Percentiles rank a stretch among this genome's conserved stretches.
phyloP scores from a whole-genome alignment of 2,113 vertebrate genomes.

The Semicossyphus pulcher region DNA sequence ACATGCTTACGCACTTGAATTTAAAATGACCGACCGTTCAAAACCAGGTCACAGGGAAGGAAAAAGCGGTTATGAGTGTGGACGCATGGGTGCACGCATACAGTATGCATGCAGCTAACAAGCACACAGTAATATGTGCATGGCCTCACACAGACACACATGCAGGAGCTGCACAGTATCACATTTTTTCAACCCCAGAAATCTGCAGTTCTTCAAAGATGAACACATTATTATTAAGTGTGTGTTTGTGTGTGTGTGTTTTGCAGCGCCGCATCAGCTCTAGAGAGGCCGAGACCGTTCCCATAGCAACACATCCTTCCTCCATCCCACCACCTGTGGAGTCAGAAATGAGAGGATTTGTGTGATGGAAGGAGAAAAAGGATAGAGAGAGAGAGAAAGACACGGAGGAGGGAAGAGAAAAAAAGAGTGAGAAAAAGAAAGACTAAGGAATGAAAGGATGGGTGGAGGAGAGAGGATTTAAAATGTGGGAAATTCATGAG shows the following conservation, averaged over 20 bases:
- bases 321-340: conserved; percentile 83
- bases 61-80: neutral
- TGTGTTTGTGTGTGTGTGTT: conserved; percentile 1
- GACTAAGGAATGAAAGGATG: neutral
- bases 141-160: neutral
- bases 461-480: neutral
- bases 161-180: neutral
- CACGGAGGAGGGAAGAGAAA: neutral
- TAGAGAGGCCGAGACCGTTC: conserved; percentile 60
- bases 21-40: conserved; percentile 12
- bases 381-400: neutral
- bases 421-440: too few relatives aligned
- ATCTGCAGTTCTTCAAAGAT: conserved; percentile 9
- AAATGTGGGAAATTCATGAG: neutral
- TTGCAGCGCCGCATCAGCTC: conserved; percentile 30
- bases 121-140: neutral
- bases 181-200: conserved; percentile 18
- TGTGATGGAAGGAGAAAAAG: conserved; percentile 13
- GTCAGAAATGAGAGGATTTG: conserved; percentile 73
- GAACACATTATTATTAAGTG: conserved; percentile 27
- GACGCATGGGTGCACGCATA: conserved; percentile 17
- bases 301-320: conserved; percentile 80
- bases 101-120: neutral
- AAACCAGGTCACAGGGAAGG: neutral
- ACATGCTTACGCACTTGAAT: neutral